phyloP scores from a whole-genome alignment of 1,140 invertebrate species.

The Diprion similis region DNA sequence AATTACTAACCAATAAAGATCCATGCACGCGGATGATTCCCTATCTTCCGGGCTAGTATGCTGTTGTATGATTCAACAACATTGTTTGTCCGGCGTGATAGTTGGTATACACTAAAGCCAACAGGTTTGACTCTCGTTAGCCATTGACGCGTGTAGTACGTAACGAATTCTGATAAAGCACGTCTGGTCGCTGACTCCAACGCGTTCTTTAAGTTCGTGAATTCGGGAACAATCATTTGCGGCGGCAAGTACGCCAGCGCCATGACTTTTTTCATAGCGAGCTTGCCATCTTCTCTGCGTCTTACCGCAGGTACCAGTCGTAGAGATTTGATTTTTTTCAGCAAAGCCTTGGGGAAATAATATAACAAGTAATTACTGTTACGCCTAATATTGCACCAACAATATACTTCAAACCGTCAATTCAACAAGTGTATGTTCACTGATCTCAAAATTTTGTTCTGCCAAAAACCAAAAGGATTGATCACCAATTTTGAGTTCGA shows the following conservation, averaged over 20 bases:
- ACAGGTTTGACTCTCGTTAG: slow-evolving; percentile 1
- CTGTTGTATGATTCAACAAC: slow-evolving; percentile 22
- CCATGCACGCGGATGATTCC: slow-evolving; percentile 15
- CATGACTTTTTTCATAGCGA: slow-evolving; percentile 19
- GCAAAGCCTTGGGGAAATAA: slow-evolving; percentile 19
- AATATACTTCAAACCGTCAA: no score
- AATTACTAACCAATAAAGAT: slow-evolving; percentile 17
- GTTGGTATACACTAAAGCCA: slow-evolving; percentile 12
- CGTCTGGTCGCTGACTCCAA: background rate
- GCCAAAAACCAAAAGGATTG: no score
- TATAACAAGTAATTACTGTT: no score
- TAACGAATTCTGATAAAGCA: background rate
- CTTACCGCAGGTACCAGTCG: background rate
- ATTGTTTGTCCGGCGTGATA: slow-evolving; percentile 17
- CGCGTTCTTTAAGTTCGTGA: background rate
- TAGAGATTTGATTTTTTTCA: slow-evolving; percentile 14
- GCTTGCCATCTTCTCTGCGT: background rate
- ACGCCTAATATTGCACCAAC: no score
- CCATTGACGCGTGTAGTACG: no score
- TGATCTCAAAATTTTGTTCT: no score
- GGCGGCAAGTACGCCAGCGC: slow-evolving; percentile 16
- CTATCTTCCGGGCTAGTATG: background rate
- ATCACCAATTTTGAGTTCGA: no score
- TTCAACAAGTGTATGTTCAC: no score
- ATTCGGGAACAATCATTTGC: background rate